Percentiles rank a stretch among this genome's conserved stretches.
Evolutionary conservation across 2,113 vertebrate species (phyloP).

Genomic region (Chaetorhynchus papuensis): DNA sequence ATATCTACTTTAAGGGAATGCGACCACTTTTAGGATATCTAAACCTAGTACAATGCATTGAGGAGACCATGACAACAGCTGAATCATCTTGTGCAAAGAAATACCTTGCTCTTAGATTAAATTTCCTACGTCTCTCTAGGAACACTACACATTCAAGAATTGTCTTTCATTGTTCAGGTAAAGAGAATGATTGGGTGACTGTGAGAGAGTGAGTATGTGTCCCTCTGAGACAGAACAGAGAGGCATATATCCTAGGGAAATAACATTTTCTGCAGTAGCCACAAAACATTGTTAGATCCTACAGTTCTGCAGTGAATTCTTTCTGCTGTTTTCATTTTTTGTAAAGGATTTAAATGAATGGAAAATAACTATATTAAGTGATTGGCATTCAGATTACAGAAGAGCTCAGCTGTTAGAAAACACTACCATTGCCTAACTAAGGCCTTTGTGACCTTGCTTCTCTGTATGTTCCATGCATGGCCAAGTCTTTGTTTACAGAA

Average conservation of each 20-base stretch:
- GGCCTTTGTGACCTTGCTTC: neutral
- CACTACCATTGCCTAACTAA: neutral
- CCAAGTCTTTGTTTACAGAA: neutral
- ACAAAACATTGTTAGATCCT: neutral
- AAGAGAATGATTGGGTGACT: neutral
- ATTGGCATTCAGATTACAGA: neutral
- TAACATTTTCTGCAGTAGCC: neutral
- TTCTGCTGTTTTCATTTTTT: neutral
- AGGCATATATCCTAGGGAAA: fast-evolving
- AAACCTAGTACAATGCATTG: neutral
- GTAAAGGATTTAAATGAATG: neutral
- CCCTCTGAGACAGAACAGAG: neutral
- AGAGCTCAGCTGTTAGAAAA: neutral
- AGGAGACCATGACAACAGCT: neutral
- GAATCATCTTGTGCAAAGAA: fast-evolving
- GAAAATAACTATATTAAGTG: neutral
- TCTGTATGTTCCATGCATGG: neutral
- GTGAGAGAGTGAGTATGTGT: neutral
- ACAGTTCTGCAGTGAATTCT: neutral
- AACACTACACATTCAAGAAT: neutral
- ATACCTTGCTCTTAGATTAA: neutral
- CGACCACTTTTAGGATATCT: neutral
- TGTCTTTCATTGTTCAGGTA: neutral
- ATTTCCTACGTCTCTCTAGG: neutral
- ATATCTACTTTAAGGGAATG: neutral